Conservation (phyloP, 2,888 invertebrate genomes). For the Prionchulus punctatus region DNA sequence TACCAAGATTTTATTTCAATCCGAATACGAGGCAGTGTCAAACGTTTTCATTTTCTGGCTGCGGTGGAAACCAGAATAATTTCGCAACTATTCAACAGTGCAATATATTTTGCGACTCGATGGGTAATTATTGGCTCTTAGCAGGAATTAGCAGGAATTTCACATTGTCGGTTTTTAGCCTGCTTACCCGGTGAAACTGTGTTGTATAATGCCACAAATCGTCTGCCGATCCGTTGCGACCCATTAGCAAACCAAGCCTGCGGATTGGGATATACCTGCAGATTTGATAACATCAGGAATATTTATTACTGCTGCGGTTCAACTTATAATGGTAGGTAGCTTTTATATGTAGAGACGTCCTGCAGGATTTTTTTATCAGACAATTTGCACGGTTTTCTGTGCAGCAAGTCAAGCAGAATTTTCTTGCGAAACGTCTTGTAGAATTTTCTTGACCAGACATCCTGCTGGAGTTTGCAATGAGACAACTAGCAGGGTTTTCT, state of each 20-base stretch:
- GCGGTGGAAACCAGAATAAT: constrained; percentile 6
- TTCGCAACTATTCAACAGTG: constrained; percentile 4
- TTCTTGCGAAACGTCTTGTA: too few species aligned
- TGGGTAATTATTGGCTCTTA: too few species aligned
- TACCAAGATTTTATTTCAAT: constrained; percentile 2
- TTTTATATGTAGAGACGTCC: too few species aligned
- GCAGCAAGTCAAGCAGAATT: too few species aligned
- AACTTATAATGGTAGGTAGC: constrained; percentile 18
- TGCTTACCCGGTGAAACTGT: constrained; percentile 26
- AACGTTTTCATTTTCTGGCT: constrained; percentile 6
- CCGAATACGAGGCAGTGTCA: not conserved
- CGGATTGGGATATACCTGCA: constrained; percentile 23
- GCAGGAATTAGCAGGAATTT: too few species aligned
- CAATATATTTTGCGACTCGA: constrained; percentile 17
- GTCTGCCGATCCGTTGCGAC: constrained; percentile 27
- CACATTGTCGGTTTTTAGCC: too few species aligned
- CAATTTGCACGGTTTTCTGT: too few species aligned
- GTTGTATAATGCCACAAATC: constrained; percentile 21
- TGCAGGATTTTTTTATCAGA: too few species aligned
- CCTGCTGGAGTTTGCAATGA: too few species aligned
- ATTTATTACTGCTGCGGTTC: constrained; percentile 26
- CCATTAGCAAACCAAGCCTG: constrained; percentile 22
- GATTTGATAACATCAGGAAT: constrained; percentile 19
- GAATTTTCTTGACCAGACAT: too few species aligned
- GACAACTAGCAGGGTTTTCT: too few species aligned